phyloP scores from a whole-genome alignment of 2,797 vertebrate genomes.

The Falco concolor region DNA sequence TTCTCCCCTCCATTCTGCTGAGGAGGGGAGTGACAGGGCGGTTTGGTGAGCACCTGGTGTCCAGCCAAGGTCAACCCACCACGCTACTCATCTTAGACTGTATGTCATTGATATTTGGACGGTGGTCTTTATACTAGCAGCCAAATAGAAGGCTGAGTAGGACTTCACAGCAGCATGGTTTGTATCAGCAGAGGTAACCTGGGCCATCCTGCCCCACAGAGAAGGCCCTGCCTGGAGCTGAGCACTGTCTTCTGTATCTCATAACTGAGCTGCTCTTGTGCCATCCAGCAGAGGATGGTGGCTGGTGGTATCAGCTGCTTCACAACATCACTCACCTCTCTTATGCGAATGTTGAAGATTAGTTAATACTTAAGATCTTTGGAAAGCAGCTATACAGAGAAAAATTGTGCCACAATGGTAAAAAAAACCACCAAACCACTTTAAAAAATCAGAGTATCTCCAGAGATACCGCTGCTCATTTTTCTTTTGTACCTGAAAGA shows the following conservation, averaged over 20 bases:
- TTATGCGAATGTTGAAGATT: not conserved
- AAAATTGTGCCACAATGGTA: not conserved
- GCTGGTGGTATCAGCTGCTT: not conserved
- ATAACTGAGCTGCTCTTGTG: not conserved
- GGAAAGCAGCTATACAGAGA: not conserved
- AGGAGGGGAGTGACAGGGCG: too few species aligned
- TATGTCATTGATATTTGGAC: not conserved
- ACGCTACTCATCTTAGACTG: not conserved
- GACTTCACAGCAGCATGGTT: not conserved
- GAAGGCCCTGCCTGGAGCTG: not conserved
- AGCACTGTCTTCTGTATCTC: not conserved
- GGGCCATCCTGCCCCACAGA: not conserved
- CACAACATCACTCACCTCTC: not conserved
- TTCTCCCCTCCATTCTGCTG: too few species aligned
- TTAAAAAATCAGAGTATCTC: not conserved
- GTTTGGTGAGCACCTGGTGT: too few species aligned
- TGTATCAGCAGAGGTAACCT: not conserved
- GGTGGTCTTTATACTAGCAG: not conserved
- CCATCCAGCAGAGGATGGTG: not conserved
- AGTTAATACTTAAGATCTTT: not conserved
- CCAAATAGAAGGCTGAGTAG: not conserved
- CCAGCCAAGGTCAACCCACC: too few species aligned
- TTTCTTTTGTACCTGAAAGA: slow-evolving; percentile 1
- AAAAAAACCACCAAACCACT: not conserved
- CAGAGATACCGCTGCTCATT: not conserved